Evolutionary conservation across 2,888 invertebrate genomes (phyloP).

Genomic region (Timema cristinae): DNA sequence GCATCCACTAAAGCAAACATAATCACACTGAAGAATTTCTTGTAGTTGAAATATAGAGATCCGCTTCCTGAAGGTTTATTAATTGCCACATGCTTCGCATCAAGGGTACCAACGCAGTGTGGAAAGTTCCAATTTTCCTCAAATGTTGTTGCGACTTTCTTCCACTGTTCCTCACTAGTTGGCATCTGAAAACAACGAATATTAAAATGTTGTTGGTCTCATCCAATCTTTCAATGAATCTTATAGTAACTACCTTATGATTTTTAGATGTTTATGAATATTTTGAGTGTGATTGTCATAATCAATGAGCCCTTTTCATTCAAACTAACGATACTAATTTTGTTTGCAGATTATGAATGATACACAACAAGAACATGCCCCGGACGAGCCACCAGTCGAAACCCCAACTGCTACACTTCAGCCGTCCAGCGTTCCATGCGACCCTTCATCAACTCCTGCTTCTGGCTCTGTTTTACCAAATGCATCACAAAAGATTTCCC

Average conservation of each 20-base stretch:
- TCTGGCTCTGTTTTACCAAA: not conserved
- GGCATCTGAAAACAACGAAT: conserved; percentile 9
- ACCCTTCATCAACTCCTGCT: not conserved
- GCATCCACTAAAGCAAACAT: conserved; percentile 3
- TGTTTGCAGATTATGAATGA: not conserved
- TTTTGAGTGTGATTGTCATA: too few species aligned
- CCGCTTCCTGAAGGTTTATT: not conserved
- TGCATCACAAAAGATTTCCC: not conserved
- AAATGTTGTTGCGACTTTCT: not conserved
- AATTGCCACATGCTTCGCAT: not conserved
- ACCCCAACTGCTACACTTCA: not conserved
- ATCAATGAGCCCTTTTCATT: too few species aligned
- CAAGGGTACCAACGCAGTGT: not conserved
- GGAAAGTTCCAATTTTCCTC: not conserved
- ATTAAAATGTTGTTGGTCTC: not conserved
- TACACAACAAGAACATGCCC: too few species aligned
- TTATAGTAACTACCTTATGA: too few species aligned
- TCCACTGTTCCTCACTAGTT: not conserved
- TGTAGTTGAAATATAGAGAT: conserved; percentile 4
- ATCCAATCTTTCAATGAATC: too few species aligned
- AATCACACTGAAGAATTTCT: conserved; percentile 2
- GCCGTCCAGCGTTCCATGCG: not conserved
- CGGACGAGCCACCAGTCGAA: not conserved
- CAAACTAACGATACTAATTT: too few species aligned
- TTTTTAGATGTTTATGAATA: too few species aligned